Evolutionary conservation across 2,888 invertebrate genomes (phyloP), one percentile per base, ranked within the genome.

Genomic region (Protophormia terraenovae): DNA sequence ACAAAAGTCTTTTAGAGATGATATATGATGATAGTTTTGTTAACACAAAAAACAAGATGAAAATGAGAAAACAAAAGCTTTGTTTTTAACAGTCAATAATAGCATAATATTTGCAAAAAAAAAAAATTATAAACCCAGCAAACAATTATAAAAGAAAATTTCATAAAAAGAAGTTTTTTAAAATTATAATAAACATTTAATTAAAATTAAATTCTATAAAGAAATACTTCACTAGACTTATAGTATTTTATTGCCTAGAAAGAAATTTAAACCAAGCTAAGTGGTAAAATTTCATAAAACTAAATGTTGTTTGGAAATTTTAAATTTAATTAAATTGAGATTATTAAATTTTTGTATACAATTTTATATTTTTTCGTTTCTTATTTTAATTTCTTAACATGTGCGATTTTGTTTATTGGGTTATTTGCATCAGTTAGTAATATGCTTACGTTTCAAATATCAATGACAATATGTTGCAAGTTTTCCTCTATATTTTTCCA

Each of bases 21-120:
- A 78, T 78, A 78, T 78, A 69, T 62, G 69, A 69, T 78, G 69
- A 60, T 78, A 78, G 67, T 69, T 69, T 78, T 50, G 77, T 69
- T 53, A 35, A 69, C 45, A 47, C 24, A 60, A 47, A 38, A 45
- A 35, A 32, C 32, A n/a, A 16, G 5, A 32, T n/a, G n/a, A 16
- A 16, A 10, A 16, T 60, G 24, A 4, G 19, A 8, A 16, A 47
- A 47, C 47, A 47, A 47, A 47, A 47, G 55, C 53, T 5, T 53
- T 53, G 53, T 24, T 50, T 53, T 53, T 53, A 24, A 24, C 12
- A 53, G 53, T 5, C 24, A 53, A 53, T 53, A 24, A 5, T 47
- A n/a, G 19, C 16, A 47, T 8, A 47, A 47, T 47, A 47, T 47
- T 8, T 19, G 2, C 16, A 47, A 47, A 6, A 8, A 19, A 7